Percentiles rank a stretch among this genome's conserved stretches.
Conservation (phyloP, 2,113 vertebrate species). For the Engystomops pustulosus region DNA sequence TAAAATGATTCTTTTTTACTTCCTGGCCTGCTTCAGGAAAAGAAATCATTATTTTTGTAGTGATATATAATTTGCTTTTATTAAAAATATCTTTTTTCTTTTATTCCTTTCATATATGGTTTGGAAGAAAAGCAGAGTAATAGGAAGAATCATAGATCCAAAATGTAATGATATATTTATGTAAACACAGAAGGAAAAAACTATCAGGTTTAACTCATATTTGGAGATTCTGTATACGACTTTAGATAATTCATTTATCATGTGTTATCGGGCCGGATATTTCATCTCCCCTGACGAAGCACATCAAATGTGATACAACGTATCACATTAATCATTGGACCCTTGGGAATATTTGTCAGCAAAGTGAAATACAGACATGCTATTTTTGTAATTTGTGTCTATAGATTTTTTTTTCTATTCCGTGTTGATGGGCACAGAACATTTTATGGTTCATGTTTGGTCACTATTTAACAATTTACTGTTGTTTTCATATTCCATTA, state of each 20-base stretch:
- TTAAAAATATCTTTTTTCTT: not conserved
- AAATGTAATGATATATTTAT: conserved; percentile 40
- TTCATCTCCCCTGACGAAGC: conserved; percentile 49
- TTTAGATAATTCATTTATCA: conserved; percentile 59
- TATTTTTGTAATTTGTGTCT: conserved; percentile 55
- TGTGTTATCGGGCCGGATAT: conserved; percentile 50
- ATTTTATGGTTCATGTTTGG: conserved; percentile 50
- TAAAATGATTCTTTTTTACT: not conserved
- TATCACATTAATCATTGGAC: conserved; percentile 58
- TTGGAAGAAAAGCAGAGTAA: conserved; percentile 34
- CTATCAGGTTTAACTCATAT: conserved; percentile 12
- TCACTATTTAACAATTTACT: conserved; percentile 34
- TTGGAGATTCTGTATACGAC: conserved; percentile 45
- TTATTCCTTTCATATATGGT: not conserved
- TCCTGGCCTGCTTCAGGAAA: not conserved
- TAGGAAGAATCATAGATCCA: not conserved
- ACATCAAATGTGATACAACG: conserved; percentile 55
- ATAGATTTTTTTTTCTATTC: conserved; percentile 29
- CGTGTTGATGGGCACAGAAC: conserved; percentile 28
- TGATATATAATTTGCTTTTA: conserved; percentile 3
- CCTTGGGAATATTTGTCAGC: conserved; percentile 53
- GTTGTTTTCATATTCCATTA: not conserved
- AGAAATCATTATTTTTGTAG: not conserved
- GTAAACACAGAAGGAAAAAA: conserved; percentile 1
- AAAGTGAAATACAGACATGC: conserved; percentile 40